Evolutionary conservation across 37 sponge, comb jelly and placozoan species (phyloP), one percentile per base, ranked within the genome.

Genomic region (Agelas oroides): DNA sequence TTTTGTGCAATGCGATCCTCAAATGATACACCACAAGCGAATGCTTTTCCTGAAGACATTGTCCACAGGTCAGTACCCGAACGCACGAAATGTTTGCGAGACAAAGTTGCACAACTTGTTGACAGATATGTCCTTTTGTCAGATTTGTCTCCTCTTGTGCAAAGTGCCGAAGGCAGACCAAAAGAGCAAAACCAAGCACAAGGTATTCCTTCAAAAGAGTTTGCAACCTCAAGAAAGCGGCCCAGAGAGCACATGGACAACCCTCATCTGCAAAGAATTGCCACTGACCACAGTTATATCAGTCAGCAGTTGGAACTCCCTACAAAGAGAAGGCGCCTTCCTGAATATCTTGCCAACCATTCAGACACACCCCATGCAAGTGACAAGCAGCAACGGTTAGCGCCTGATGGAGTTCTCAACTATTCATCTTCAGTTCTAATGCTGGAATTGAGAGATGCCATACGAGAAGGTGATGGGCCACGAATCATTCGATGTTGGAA

Each of bases 401-500:
- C 82, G 13, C 39, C 59, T 23, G 78, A 85, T 85, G 77, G 78
- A 37, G 78, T 85, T 0, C 36, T 66, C 19, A 77, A 77, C 46
- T 67, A 85, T 85, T 63, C 63, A 25, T 54, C 41, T 24, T 70
- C 78, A 8, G 59, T 77, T n/a, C 60, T 77, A 6, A 38, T 85
- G 25, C 65, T 86, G 52, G 88, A 80, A 63, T 75, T 87, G 17
- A 35, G 56, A 34, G 81, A 87, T 81, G 75, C 82, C 14, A 73
- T 87, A n/a, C 71, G 68, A 36, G 82, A 81, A 65, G 88, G 82
- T n/a, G 88, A 87, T 75, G 82, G 81, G 16, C 34, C 54, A 54
- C 65, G 65, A 18, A 62, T 79, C 71, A 35, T 79, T 14, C 37
- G 87, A 35, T 87, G 88, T 53, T 87, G 88, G 87, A 87, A 87